A percentile compares a stretch with the other conserved stretches of the same genome.
phyloP scores from a whole-genome alignment of 2,113 vertebrate genomes.

The Willisornis vidua region DNA sequence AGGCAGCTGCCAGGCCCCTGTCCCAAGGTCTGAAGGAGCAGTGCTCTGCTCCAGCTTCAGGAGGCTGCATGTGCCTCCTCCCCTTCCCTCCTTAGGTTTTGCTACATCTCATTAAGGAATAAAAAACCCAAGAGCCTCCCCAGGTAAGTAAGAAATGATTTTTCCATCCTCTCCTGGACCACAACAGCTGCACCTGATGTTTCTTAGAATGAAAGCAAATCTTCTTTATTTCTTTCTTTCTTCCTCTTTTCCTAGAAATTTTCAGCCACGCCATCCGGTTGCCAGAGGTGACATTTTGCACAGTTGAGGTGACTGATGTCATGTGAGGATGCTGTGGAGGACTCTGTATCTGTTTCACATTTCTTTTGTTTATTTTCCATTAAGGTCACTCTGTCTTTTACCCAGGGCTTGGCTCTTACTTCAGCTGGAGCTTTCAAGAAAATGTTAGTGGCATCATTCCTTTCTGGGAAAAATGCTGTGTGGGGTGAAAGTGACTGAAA shows the following conservation, averaged over 20 bases:
- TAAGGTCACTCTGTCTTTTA: background rate
- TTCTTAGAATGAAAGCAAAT: background rate
- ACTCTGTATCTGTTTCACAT: background rate
- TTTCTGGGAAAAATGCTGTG: background rate
- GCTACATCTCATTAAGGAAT: background rate
- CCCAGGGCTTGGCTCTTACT: background rate
- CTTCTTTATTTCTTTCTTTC: background rate
- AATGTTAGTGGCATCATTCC: background rate
- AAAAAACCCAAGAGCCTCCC: background rate
- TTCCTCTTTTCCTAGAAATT: constrained; percentile 13
- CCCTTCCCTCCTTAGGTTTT: background rate
- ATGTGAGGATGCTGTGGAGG: background rate
- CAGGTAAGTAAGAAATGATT: background rate
- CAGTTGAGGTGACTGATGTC: background rate
- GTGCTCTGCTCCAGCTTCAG: background rate
- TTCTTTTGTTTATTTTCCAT: background rate
- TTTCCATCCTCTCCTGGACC: background rate
- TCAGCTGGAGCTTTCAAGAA: background rate
- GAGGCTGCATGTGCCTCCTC: accelerated
- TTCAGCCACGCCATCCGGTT: background rate
- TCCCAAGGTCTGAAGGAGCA: background rate
- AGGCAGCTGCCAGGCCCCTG: background rate
- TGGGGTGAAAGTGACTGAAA: background rate
- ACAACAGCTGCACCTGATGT: background rate
- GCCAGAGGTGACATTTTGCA: constrained; percentile 9